Evolutionary conservation across 2,888 invertebrate species (phyloP).

Genomic region (Bombylius discolor): DNA sequence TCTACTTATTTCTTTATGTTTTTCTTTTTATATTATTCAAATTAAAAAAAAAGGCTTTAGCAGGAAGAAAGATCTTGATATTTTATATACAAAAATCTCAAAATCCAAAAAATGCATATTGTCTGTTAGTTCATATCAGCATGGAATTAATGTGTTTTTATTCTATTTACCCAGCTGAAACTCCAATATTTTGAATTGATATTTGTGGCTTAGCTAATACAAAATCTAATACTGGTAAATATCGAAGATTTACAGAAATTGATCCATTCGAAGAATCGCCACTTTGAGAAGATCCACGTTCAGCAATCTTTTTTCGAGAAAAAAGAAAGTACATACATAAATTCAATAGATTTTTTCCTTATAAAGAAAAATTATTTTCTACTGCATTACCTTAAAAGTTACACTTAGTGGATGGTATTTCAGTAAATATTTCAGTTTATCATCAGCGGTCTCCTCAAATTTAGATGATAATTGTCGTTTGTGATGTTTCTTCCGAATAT

Average conservation of each 20-base stretch:
- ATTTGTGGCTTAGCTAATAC: conserved; percentile 18
- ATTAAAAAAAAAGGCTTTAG: conserved; percentile 6
- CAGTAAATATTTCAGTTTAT: conserved; percentile 16
- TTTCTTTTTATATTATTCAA: no score
- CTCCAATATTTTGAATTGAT: conserved; percentile 18
- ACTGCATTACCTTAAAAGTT: conserved; percentile 12
- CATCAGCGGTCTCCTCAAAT: conserved; percentile 6
- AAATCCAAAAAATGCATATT: no score
- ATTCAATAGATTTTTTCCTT: no score
- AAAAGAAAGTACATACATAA: background rate
- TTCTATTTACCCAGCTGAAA: conserved; percentile 18
- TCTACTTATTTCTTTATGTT: no score
- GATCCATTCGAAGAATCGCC: conserved; percentile 4
- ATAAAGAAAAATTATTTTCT: no score
- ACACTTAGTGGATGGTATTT: conserved; percentile 23
- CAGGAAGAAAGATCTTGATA: no score
- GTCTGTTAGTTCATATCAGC: no score
- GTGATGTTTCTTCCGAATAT: conserved; percentile 18
- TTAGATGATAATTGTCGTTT: conserved; percentile 6
- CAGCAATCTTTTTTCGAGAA: no score
- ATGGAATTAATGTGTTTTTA: no score
- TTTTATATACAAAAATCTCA: no score
- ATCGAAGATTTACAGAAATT: conserved; percentile 20
- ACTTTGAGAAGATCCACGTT: no score
- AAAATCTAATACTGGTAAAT: conserved; percentile 22